A percentile compares a stretch with the other conserved stretches of the same genome.
Evolutionary conservation across 2,113 vertebrate genomes (phyloP).

Genomic region (Planiliza haematocheilus): DNA sequence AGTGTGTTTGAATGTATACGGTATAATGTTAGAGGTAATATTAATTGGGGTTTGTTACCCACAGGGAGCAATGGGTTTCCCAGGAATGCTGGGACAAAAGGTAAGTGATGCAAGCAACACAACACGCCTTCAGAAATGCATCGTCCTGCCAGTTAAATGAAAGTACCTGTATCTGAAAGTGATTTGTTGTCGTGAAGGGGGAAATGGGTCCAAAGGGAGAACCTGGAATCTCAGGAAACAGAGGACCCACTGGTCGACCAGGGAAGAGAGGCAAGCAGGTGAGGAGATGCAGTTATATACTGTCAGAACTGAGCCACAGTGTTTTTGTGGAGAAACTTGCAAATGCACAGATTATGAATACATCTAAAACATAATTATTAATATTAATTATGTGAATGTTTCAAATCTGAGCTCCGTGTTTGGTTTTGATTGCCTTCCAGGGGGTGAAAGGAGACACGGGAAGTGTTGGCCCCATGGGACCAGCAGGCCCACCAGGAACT

Average conservation of each 20-base stretch:
- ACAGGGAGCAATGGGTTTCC: conserved; percentile 92
- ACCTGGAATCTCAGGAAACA: conserved; percentile 90
- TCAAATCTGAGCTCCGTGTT: too few relatives aligned
- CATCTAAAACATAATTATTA: too few relatives aligned
- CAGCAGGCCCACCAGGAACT: conserved; percentile 89
- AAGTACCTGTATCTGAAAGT: too few relatives aligned
- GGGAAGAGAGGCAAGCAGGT: conserved; percentile 98
- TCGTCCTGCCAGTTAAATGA: too few relatives aligned
- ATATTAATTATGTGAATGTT: too few relatives aligned
- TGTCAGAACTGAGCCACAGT: too few relatives aligned
- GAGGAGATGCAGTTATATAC: conserved; percentile 31
- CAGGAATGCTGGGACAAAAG: conserved; percentile 98
- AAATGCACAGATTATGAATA: too few relatives aligned
- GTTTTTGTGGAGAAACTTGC: too few relatives aligned
- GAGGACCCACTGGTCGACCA: conserved; percentile 95
- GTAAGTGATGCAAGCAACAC: conserved; percentile 46
- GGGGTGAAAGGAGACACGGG: conserved; percentile 92
- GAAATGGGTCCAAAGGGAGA: conserved; percentile 99
- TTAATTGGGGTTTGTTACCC: conserved; percentile 50
- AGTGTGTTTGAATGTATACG: neutral
- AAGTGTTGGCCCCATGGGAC: conserved; percentile 87
- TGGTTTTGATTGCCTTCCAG: conserved; percentile 79
- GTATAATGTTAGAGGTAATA: neutral
- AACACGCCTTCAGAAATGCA: neutral
- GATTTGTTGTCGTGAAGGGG: conserved; percentile 82